Evolutionary conservation across 2,113 vertebrate species (phyloP), one percentile per base, ranked within the genome.

Genomic region (Elgaria multicarinata): DNA sequence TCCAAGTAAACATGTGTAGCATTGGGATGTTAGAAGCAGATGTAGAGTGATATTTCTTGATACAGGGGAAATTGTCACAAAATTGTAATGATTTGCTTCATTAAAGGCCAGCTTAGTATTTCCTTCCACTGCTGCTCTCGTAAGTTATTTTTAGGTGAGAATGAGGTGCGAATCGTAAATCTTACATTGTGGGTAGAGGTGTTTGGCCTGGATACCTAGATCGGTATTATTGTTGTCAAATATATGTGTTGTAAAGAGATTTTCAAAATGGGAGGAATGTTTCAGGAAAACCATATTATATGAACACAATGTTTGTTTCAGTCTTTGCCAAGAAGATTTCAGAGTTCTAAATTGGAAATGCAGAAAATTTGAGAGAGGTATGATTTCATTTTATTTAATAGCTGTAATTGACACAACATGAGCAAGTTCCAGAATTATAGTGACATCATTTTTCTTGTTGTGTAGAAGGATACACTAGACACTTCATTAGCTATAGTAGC

Each of bases 231-330:
- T 33, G 39, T 78, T 89, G 7, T 71, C 80, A 93, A 91, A 92
- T 72, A 2, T 14, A 50, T 50, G 13, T 33, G 10, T 75, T 93
- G 44, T 26, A n/a, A 0, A 18, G 0, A 14, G 2, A 36, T 28
- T 93, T 33, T 81, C n/a, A 66, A 66, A 93, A 72, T 0, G 55
- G 0, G 0, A 10, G 77, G 83, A 28, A 50, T 87, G 33, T 46
- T 91, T 31, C 72, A 77, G n/a, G 44, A 72, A 89, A 83, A 83
- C 58, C 36, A 50, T 76, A 9, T 72, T 79, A 74, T 83, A 13
- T 69, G 53, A 90, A 76, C 50, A 93, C 39, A 66, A 28, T 84
- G 20, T 74, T 82, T 88, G 62, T 89, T 90, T 89, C 36, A 24
- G 39, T 26, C 67, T 28, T 2, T 87, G 31, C 82, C 50, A 67